phyloP scores from a whole-genome alignment of 2,888 invertebrate genomes.

The Polyploca ridens region DNA sequence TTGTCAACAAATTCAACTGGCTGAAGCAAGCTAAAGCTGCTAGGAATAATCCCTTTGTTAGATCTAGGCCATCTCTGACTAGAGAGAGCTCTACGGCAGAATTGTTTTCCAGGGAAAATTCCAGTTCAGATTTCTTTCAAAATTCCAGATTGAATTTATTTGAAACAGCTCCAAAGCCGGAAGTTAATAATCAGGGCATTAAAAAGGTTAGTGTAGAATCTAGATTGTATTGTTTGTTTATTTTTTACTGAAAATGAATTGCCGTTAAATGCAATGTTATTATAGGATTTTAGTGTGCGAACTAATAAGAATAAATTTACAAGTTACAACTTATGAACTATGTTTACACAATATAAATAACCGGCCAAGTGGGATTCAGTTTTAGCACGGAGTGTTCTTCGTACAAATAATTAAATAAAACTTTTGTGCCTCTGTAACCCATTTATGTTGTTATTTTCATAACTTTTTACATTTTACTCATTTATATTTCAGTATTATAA shows the following conservation, averaged over 20 bases:
- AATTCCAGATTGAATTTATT: conserved; percentile 75
- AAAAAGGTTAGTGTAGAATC: conserved; percentile 59
- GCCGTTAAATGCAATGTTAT: no score
- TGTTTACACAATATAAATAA: no score
- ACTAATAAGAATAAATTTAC: no score
- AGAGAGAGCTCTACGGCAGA: conserved; percentile 75
- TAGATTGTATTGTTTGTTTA: not conserved
- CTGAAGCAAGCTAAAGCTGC: conserved; percentile 61
- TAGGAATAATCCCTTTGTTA: conserved; percentile 73
- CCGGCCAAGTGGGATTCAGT: no score
- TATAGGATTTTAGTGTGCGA: no score
- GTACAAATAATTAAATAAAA: no score
- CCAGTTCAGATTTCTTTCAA: conserved; percentile 75
- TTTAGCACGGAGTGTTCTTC: no score
- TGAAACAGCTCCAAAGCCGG: conserved; percentile 73
- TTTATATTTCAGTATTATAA: no score
- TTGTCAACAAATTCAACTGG: conserved; percentile 70
- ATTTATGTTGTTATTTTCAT: no score
- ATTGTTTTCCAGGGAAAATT: conserved; percentile 72
- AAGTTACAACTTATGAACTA: no score
- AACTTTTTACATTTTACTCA: no score
- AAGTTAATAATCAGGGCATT: conserved; percentile 51
- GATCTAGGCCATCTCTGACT: conserved; percentile 65
- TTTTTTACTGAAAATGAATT: not conserved
- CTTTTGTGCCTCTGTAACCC: no score